Base-by-base conservation (phyloP, 2,797 vertebrate genomes). In the Ptychadena robeensis region DNA sequence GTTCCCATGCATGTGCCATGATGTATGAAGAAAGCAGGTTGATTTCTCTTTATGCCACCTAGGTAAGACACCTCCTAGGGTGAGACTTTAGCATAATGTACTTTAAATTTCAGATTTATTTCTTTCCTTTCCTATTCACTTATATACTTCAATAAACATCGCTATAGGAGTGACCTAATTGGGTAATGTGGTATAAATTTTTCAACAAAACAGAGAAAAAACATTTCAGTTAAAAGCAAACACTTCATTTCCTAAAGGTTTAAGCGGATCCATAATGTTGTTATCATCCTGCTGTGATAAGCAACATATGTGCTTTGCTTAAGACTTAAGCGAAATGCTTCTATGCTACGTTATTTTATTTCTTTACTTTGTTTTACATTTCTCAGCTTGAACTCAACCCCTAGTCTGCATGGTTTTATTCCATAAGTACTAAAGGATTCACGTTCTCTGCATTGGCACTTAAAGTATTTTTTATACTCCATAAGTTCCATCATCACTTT, bases 281-380 rank as follows among this genome's bases (percentile, higher is more conserved):
- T 37, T 57, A 38, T 37, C 15, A 3, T 31, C 66, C 65, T 38
- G 44, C 77, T 79, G 66, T 69, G 66, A 59, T 30, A 38, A 79
- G 77, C 77, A 68, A 69, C 31, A 31, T 79, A 79, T 79, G 66
- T 61, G 66, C 40, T 79, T 79, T 79, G 77, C 30, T 69, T 79
- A 57, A 68, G 25, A 57, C 69, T 79, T 69, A 69, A 68, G 30
- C 38, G 28, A 68, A 69, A 79, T 68, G 12, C 37, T 79, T 79
- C 11, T 27, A 40, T 68, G 66, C 31, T 69, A 14, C 32, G 69
- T 70, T 79, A 67, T 66, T 66, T 32, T 77, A 44, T 76, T 63
- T 77, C 27, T 72, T 71, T 44, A 37, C 40, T 66, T 48, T 22
- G 15, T 68, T 79, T 57, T 68, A 22, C 64, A 59, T 4, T 69